These are phyloP conservation scores for Centrocercus urophasianus DNA, from an alignment of 2,113 vertebrate species.

Conservation along the genomic window DNA sequence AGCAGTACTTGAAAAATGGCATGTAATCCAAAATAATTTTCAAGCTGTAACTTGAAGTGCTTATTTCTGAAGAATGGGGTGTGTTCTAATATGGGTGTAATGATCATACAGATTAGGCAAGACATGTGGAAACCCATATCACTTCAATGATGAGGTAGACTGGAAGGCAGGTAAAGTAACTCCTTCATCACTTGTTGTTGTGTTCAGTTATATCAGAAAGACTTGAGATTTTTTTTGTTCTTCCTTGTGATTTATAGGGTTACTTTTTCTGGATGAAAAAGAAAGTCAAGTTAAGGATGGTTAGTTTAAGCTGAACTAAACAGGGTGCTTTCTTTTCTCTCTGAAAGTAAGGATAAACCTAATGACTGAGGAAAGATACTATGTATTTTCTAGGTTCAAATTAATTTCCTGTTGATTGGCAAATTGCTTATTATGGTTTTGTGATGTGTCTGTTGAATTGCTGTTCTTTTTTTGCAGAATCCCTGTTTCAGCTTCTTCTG, in stretches of 20 bases:
- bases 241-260: not conserved
- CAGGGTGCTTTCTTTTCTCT: not conserved
- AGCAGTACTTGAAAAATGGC: not conserved
- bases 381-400: not conserved
- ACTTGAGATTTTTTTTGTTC: not conserved
- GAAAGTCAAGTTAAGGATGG: not conserved
- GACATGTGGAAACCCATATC: not conserved
- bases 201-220: not conserved
- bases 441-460: not conserved
- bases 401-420: not conserved
- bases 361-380: not conserved
- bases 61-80: not conserved
- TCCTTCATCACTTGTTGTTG: not conserved
- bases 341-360: not conserved
- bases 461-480: constrained; percentile 83
- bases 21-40: not conserved
- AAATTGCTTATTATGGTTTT: not conserved
- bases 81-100: not conserved
- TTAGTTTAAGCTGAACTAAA: not conserved
- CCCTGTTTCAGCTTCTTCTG: constrained; percentile 95
- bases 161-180: not conserved
- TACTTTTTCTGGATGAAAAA: not conserved
- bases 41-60: not conserved
- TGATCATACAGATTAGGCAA: not conserved
- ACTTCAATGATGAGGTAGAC: not conserved